Conservation (phyloP, 2,888 invertebrate species). For the Nomada goodeniana region DNA sequence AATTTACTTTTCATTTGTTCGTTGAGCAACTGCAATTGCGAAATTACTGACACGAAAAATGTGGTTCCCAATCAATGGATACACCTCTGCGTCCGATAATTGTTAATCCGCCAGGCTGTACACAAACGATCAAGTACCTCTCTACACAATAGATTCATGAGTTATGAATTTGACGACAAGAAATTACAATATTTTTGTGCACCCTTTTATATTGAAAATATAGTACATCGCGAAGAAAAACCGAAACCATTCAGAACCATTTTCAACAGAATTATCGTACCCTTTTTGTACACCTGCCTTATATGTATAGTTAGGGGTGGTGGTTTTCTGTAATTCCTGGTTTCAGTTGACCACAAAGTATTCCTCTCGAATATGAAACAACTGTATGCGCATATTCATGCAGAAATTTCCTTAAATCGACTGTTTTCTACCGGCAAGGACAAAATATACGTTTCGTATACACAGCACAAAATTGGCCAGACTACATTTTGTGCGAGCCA, state of each 20-base stretch:
- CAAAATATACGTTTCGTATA: background rate
- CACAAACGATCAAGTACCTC: background rate
- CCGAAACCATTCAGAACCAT: background rate
- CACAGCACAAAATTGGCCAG: background rate
- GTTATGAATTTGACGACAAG: constrained; percentile 11
- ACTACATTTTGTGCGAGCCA: background rate
- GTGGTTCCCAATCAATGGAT: constrained; percentile 13
- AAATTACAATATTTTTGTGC: background rate
- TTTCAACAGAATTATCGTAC: background rate
- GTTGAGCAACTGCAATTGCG: constrained; percentile 7
- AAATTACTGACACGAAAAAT: constrained; percentile 43
- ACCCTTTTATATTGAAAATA: background rate
- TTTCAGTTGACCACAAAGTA: background rate
- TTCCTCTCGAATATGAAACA: background rate
- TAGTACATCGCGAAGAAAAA: too few relatives aligned
- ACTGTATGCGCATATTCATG: constrained; percentile 22
- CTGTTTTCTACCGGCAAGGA: constrained; percentile 1
- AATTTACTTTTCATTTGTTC: constrained; percentile 27
- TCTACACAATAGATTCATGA: constrained; percentile 20
- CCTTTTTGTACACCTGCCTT: background rate
- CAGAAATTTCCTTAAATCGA: constrained; percentile 11
- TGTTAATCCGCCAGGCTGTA: constrained; percentile 22
- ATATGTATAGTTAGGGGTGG: background rate
- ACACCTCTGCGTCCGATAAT: constrained; percentile 5
- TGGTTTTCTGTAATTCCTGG: background rate